These are phyloP conservation scores for Hirundichthys speculiger DNA, from an alignment of 2,113 vertebrate species.

Conservation along the genomic window DNA sequence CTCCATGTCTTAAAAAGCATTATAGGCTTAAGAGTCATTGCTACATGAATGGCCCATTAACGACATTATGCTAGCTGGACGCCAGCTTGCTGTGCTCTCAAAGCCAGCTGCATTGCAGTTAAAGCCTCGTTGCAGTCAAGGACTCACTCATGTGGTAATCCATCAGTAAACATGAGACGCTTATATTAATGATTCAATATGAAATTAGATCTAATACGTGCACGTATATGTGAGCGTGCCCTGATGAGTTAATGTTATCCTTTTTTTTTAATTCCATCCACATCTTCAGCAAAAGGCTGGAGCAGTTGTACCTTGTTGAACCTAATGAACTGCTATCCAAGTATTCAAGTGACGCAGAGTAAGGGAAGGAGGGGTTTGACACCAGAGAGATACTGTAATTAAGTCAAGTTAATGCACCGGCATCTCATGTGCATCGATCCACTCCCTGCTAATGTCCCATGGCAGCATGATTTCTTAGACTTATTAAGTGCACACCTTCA, in stretches of 20 bases:
- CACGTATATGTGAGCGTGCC: no score
- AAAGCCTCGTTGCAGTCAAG: conserved; percentile 52
- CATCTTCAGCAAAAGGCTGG: background rate
- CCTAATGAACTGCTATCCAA: background rate
- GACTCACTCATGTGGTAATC: conserved; percentile 9
- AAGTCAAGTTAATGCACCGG: conserved; percentile 54
- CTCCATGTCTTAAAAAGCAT: conserved; percentile 41
- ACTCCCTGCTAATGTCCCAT: conserved; percentile 44
- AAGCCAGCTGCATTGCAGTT: conserved; percentile 52
- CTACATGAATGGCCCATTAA: conserved; percentile 52
- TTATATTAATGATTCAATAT: no score
- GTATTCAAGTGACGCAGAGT: conserved; percentile 1
- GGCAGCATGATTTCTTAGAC: conserved; percentile 44
- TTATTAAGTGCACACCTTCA: conserved; percentile 54
- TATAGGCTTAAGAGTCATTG: conserved; percentile 30
- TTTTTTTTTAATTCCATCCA: no score
- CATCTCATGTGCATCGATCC: conserved; percentile 56
- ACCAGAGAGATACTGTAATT: conserved; percentile 42
- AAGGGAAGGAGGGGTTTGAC: conserved; percentile 2
- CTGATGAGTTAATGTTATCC: no score
- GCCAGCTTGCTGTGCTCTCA: conserved; percentile 16
- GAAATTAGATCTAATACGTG: no score
- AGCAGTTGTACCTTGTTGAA: background rate
- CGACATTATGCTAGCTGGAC: conserved; percentile 39
- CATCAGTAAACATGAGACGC: background rate